Evolutionary conservation across 1,140 invertebrate genomes (phyloP).

Genomic region (Pseudomyrmex cubaensis): DNA sequence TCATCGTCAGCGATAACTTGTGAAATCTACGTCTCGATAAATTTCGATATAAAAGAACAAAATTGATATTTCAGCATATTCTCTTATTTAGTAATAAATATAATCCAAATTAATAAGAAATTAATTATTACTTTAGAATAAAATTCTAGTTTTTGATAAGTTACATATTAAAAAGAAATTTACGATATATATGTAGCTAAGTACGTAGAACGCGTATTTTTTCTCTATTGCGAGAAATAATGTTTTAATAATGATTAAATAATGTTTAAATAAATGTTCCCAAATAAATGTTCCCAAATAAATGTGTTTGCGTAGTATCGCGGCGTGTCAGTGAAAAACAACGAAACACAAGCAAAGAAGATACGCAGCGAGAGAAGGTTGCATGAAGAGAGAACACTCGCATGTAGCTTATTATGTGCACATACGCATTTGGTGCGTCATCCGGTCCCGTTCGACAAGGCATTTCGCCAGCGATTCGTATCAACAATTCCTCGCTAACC

Average conservation of each 20-base stretch:
- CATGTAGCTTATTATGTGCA: slow-evolving; percentile 61
- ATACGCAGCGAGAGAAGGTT: slow-evolving; percentile 20
- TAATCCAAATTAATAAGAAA: background rate
- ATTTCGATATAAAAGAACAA: background rate
- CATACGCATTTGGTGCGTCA: slow-evolving; percentile 62
- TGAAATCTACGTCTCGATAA: background rate
- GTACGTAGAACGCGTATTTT: background rate
- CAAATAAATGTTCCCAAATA: background rate
- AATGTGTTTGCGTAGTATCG: background rate
- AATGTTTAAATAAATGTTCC: too few relatives aligned
- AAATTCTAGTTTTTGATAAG: too few relatives aligned
- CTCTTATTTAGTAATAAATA: background rate
- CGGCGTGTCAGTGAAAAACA: slow-evolving; percentile 5
- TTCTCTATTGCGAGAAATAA: too few relatives aligned
- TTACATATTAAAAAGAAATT: background rate
- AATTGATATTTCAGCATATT: background rate
- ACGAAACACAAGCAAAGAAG: slow-evolving; percentile 42
- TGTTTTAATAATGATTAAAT: too few relatives aligned
- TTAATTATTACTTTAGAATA: slow-evolving; percentile 5
- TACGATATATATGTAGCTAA: background rate
- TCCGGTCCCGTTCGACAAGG: slow-evolving; percentile 51
- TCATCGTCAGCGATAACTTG: background rate
- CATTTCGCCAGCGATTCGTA: slow-evolving; percentile 24
- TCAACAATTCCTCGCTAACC: slow-evolving; percentile 12
- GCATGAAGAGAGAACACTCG: background rate